These are phyloP conservation scores for Babyrousa celebensis DNA, from an alignment of 2,797 vertebrate species.

Conservation along the genomic window DNA sequence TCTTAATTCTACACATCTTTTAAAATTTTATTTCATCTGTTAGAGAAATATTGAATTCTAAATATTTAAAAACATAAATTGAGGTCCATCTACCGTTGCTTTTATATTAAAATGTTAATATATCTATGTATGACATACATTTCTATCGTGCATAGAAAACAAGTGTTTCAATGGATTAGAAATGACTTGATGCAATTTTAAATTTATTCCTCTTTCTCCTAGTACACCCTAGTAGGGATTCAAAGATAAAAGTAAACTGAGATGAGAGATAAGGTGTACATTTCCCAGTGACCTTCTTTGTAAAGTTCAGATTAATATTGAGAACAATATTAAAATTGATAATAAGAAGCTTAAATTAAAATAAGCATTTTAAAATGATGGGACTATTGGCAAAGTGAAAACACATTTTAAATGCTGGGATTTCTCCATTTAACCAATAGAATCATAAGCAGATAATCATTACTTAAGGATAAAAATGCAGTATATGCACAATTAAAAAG, in stretches of 20 bases:
- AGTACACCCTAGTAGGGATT: not conserved
- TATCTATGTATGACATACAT: not conserved
- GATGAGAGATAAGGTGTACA: not conserved
- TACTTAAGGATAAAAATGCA: conserved; percentile 6
- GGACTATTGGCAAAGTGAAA: conserved; percentile 16
- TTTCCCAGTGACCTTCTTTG: not conserved
- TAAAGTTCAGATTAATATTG: not conserved
- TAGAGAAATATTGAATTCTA: not conserved
- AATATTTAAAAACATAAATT: not conserved
- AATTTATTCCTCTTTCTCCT: not conserved
- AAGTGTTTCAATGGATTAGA: not conserved
- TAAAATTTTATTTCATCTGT: not conserved
- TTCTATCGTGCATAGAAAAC: not conserved
- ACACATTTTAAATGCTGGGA: conserved; percentile 8
- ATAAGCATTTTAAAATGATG: not conserved
- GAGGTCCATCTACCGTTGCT: not conserved
- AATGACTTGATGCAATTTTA: not conserved
- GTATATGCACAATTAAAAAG: not conserved
- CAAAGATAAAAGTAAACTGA: not conserved
- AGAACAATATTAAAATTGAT: not conserved
- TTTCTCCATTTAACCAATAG: not conserved
- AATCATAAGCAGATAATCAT: not conserved
- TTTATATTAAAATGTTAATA: not conserved
- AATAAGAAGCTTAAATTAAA: conserved; percentile 7
- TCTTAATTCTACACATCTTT: not conserved